Evolutionary conservation across 2,113 vertebrate genomes (phyloP).

Genomic region (Nothocercus nigrocapillus): DNA sequence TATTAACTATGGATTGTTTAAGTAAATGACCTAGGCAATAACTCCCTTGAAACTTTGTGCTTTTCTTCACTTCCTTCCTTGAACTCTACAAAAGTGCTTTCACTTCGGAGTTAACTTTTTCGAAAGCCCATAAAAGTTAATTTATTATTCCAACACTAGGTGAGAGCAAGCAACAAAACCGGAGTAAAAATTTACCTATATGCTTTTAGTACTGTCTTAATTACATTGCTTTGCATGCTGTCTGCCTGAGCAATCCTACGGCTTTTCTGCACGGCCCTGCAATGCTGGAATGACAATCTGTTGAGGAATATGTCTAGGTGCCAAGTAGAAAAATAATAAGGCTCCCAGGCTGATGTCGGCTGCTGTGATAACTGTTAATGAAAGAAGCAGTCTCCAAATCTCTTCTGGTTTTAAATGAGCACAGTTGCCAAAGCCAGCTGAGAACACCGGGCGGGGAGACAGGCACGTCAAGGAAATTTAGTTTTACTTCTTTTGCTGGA

Average conservation of each 20-base stretch:
- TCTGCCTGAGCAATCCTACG: neutral
- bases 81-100: neutral
- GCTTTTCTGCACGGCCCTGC: neutral
- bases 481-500: neutral
- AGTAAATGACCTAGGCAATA: neutral
- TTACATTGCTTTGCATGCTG: neutral
- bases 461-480: neutral
- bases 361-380: neutral
- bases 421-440: neutral
- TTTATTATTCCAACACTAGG: neutral
- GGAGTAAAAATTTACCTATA: neutral
- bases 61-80: neutral
- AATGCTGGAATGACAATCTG: neutral
- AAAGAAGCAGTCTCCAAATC: conserved; percentile 8
- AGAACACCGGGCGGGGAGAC: neutral
- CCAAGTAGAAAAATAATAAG: neutral
- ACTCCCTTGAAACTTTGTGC: neutral
- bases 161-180: neutral
- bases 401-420: neutral
- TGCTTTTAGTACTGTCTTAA: neutral
- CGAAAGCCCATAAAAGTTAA: neutral
- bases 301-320: neutral
- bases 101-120: neutral
- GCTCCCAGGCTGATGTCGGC: neutral
- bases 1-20: neutral